Base-by-base conservation (phyloP, 2,888 invertebrate genomes). In the Encarsia formosa region DNA sequence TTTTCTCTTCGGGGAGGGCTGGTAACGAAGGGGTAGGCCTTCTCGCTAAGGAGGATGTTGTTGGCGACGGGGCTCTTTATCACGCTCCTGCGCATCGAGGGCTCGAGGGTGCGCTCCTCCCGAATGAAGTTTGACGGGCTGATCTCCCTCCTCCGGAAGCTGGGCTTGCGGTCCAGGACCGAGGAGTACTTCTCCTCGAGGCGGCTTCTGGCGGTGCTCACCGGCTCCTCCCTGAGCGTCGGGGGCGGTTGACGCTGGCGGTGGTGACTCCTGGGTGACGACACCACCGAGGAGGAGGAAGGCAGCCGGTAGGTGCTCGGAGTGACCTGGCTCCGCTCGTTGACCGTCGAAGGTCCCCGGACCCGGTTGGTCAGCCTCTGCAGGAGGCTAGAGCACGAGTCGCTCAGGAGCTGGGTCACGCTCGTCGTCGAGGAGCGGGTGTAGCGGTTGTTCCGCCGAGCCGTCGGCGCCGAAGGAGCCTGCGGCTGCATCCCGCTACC, bases 361-460 rank as follows among this genome's bases (percentile, higher is more conserved):
- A 82, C 82, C 59, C 87, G 81, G 29, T 85, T 86, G 8, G 83
- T 80, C 65, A 92, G 78, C 61, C 90, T 81, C 71, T 90, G 90
- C 65, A 92, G 81, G 61, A 92, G 80, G 76, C 83, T 91, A 67
- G 88, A 87, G 76, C 90, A 92, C 63, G 91, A 90, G 72, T 92
- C 91, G 63, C 86, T 87, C 63, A 92, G 78, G 66, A 92, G 78
- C 75, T 92, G 91, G 59, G 90, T 87, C 64, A 92, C 89, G 76
- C 90, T 91, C 42, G 85, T 81, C 45, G 85, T 84, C 54, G 87
- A 86, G 45, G 91, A 88, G 58, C 91, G 84, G 61, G 85, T 80
- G 76, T 91, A 90, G 61, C 89, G 83, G 69, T 81, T 82, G 39
- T n/a, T 41, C 24, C 18, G 61, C 29, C 85, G 81, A 57, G 83